These are phyloP conservation scores for Thalassophryne amazonica DNA, from an alignment of 2,797 vertebrate species.

Conservation along the genomic window DNA sequence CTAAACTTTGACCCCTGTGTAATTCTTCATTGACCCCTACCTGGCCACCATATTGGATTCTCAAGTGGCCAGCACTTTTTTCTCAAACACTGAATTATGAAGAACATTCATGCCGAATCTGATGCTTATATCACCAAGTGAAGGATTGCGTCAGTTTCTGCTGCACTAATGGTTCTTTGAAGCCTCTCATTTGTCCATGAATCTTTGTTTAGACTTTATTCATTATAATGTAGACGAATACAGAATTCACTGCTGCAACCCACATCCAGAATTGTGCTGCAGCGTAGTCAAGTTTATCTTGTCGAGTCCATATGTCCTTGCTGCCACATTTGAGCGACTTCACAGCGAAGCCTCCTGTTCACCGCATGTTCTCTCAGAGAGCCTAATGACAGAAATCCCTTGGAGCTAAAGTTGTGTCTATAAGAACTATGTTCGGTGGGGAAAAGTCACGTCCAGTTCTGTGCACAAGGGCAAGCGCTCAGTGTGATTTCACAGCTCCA, in stretches of 20 bases:
- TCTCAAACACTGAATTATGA: too few relatives aligned
- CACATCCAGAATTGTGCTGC: slow-evolving; percentile 36
- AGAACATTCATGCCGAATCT: too few relatives aligned
- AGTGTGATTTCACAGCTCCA: slow-evolving; percentile 34
- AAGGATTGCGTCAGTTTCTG: too few relatives aligned
- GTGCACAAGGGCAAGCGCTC: slow-evolving; percentile 41
- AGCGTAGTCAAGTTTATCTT: slow-evolving; percentile 26
- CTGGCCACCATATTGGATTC: too few relatives aligned
- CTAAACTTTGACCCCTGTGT: too few relatives aligned
- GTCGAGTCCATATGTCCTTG: slow-evolving; percentile 36
- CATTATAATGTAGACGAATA: slow-evolving; percentile 18
- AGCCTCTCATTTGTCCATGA: slow-evolving; percentile 59
- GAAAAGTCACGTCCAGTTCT: slow-evolving; percentile 38
- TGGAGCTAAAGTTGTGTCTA: slow-evolving; percentile 44
- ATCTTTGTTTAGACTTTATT: slow-evolving; percentile 41
- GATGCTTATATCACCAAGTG: too few relatives aligned
- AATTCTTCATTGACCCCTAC: too few relatives aligned
- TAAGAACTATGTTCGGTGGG: slow-evolving; percentile 33
- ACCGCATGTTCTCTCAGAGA: slow-evolving; percentile 43
- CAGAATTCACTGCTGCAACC: slow-evolving; percentile 47
- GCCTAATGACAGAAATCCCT: slow-evolving; percentile 51
- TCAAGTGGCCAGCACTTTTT: too few relatives aligned
- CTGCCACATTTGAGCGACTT: slow-evolving; percentile 37
- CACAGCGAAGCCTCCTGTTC: slow-evolving; percentile 36
- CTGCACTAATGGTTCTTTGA: slow-evolving; percentile 39